Percentiles rank a stretch among this genome's conserved stretches.
These are phyloP conservation scores for Pedionomus torquatus DNA, from an alignment of 2,113 vertebrate genomes.

Conservation along the genomic window DNA sequence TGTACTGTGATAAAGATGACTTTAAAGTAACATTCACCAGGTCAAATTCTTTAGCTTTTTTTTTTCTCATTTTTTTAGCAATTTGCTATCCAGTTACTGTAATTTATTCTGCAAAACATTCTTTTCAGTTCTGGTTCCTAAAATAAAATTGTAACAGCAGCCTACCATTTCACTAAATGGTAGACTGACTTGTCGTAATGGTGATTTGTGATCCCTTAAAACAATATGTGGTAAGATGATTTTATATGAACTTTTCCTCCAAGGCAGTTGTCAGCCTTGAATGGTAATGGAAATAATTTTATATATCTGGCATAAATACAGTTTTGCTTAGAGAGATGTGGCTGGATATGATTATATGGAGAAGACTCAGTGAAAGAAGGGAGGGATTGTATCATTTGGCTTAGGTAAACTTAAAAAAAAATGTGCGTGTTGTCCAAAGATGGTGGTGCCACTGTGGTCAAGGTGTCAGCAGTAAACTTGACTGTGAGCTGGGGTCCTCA, in stretches of 20 bases:
- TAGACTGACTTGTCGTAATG: neutral
- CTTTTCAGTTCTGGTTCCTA: neutral
- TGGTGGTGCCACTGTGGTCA: neutral
- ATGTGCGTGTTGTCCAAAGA: neutral
- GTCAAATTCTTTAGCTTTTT: neutral
- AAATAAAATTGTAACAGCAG: neutral
- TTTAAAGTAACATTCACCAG: neutral
- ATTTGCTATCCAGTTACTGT: neutral
- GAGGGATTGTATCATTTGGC: neutral
- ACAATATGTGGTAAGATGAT: neutral
- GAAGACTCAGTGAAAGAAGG: neutral
- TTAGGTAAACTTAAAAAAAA: neutral
- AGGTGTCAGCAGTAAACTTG: neutral
- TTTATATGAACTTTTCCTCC: neutral
- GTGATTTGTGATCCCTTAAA: neutral
- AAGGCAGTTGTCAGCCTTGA: neutral
- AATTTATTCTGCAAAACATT: neutral
- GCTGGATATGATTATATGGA: neutral
- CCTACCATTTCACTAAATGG: neutral
- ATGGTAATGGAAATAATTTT: neutral
- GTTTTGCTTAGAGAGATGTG: neutral
- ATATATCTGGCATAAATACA: neutral
- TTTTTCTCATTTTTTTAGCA: neutral
- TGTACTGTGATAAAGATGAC: neutral
- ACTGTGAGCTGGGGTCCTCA: accelerated